A percentile compares a stretch with the other conserved stretches of the same genome.
phyloP scores from a whole-genome alignment of 2,888 invertebrate genomes.

The Mesopsocus fuscifrons region DNA sequence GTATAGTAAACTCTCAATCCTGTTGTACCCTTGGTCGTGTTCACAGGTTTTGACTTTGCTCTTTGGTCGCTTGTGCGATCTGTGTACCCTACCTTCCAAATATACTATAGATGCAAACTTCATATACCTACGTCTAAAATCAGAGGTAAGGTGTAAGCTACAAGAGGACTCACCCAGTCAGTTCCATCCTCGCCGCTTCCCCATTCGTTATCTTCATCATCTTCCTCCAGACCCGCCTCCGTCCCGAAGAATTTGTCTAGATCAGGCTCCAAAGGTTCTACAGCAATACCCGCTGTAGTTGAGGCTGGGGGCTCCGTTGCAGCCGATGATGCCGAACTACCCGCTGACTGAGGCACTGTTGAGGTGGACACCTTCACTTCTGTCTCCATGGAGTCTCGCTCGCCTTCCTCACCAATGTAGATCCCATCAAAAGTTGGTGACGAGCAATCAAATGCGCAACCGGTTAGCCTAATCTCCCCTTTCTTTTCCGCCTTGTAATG shows the following conservation, averaged over 20 bases:
- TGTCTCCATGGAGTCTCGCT: no score
- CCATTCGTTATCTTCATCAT: conserved; percentile 26
- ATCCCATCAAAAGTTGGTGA: no score
- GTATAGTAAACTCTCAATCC: no score
- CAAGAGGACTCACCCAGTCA: conserved; percentile 9
- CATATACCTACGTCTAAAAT: background rate
- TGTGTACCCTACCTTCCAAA: no score
- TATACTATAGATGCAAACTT: no score
- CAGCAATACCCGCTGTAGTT: no score
- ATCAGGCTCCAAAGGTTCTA: conserved; percentile 20
- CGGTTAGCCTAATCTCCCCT: conserved; percentile 42
- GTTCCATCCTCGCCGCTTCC: conserved; percentile 20
- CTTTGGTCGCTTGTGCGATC: no score
- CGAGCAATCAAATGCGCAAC: no score
- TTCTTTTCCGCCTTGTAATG: conserved; percentile 40
- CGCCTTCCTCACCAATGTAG: no score
- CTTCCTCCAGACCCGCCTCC: conserved; percentile 19
- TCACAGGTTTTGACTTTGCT: no score
- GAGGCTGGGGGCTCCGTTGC: conserved; percentile 22
- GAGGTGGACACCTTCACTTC: background rate
- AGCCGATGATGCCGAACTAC: conserved; percentile 12
- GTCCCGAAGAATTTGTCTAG: conserved; percentile 13
- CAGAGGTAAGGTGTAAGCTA: conserved; percentile 1
- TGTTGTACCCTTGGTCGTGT: no score
- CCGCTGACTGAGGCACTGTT: background rate